phyloP scores from a whole-genome alignment of 1,140 invertebrate genomes.

The Diploscapter pachys region DNA sequence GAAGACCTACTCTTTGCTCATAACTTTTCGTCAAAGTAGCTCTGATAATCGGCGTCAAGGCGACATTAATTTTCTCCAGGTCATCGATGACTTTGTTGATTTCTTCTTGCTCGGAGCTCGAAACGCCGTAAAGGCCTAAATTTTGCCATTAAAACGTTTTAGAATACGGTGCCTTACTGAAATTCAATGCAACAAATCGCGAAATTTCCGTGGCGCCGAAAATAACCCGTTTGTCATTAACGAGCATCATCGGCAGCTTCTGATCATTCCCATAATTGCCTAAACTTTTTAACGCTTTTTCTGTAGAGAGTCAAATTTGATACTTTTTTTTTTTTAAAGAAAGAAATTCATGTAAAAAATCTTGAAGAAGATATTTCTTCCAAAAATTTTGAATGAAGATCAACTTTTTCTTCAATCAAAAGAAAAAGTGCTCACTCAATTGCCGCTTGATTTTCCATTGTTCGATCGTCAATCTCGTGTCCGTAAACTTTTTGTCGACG shows the following conservation, averaged over 20 bases:
- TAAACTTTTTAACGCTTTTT: background rate
- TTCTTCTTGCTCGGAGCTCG: constrained; percentile 20
- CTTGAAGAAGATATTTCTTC: too few species aligned
- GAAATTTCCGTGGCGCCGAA: constrained; percentile 28
- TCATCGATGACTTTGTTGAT: constrained; percentile 21
- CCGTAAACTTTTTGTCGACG: constrained; percentile 13
- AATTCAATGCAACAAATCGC: constrained; percentile 25
- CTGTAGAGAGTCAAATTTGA: background rate
- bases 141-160: background rate
- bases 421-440: background rate
- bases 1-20: constrained; percentile 14
- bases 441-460: constrained; percentile 29
- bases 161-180: constrained; percentile 6
- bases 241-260: constrained; percentile 27
- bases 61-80: constrained; percentile 22
- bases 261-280: constrained; percentile 15
- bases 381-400: too few species aligned
- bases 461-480: constrained; percentile 24
- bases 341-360: too few species aligned
- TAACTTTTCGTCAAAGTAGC: constrained; percentile 32
- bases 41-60: constrained; percentile 28
- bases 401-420: too few species aligned
- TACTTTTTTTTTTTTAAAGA: background rate
- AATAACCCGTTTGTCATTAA: constrained; percentile 18
- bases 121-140: constrained; percentile 27